Percentiles rank a stretch among this genome's conserved stretches.
Evolutionary conservation across 2,797 vertebrate species (phyloP).

Genomic region (Premnoplex brunnescens): DNA sequence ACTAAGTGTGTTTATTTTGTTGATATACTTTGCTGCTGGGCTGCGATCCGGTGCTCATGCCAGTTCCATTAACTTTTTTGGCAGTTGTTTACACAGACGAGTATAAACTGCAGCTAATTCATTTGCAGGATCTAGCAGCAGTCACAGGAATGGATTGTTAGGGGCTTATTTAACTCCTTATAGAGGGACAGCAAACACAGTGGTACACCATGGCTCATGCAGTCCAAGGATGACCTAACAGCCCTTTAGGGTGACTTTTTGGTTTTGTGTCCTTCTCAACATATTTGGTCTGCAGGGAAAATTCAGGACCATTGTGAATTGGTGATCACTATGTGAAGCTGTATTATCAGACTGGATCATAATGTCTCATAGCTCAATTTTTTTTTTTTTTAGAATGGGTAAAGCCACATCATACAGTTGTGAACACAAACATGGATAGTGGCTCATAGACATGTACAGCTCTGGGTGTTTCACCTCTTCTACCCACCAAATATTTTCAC

Average conservation of each 20-base stretch:
- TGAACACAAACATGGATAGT: neutral
- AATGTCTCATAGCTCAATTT: neutral
- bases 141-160: neutral
- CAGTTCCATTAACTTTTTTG: conserved; percentile 15
- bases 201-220: rapidly evolving
- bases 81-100: neutral
- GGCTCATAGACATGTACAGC: neutral
- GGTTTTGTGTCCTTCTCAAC: neutral
- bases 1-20: neutral
- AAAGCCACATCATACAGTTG: neutral
- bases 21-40: neutral
- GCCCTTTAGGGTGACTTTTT: neutral
- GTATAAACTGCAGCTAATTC: neutral
- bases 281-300: neutral
- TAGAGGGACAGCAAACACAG: neutral
- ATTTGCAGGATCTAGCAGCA: neutral
- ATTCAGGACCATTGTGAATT: neutral
- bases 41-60: neutral
- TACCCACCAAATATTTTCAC: neutral
- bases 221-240: neutral
- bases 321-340: neutral
- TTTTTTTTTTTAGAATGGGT: neutral
- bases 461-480: neutral
- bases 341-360: neutral
- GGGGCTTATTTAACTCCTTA: neutral